A percentile compares a stretch with the other conserved stretches of the same genome.
phyloP scores from a whole-genome alignment of 1,140 invertebrate genomes.

The Laupala kohalensis region DNA sequence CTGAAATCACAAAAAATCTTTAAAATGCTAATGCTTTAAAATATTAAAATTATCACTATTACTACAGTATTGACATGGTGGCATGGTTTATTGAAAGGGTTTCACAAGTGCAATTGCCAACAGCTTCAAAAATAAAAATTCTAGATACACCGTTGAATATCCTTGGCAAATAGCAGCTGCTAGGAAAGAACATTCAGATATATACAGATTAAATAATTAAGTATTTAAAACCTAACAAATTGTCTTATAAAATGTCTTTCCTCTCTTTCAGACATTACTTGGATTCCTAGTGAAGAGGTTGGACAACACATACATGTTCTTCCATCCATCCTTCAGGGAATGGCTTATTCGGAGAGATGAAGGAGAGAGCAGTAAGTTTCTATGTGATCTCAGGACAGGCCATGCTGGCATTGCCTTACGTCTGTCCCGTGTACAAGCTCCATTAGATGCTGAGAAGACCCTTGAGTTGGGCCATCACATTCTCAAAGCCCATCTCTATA shows the following conservation, averaged over 20 bases:
- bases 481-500: constrained; percentile 89
- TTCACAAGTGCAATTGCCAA: too few relatives aligned
- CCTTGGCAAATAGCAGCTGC: too few relatives aligned
- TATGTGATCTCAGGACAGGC: constrained; percentile 74
- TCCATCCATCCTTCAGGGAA: constrained; percentile 91
- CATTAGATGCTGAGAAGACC: constrained; percentile 71
- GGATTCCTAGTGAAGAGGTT: constrained; percentile 77
- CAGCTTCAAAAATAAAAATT: too few relatives aligned
- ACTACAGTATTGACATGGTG: too few relatives aligned
- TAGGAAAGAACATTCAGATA: too few relatives aligned
- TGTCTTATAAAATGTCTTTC: background rate
- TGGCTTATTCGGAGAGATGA: constrained; percentile 88
- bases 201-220: background rate
- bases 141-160: too few relatives aligned
- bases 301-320: constrained; percentile 92
- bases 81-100: too few relatives aligned
- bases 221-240: background rate
- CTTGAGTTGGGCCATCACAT: constrained; percentile 92
- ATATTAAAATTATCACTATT: too few relatives aligned
- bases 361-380: constrained; percentile 75
- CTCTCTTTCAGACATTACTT: constrained; percentile 41
- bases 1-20: too few relatives aligned
- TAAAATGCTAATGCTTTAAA: too few relatives aligned
- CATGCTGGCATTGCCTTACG: constrained; percentile 86
- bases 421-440: constrained; percentile 69